Percentiles rank a stretch among this genome's conserved stretches.
These are phyloP conservation scores for Cheiracanthium punctorium DNA, from an alignment of 2,888 invertebrate genomes.

Conservation along the genomic window DNA sequence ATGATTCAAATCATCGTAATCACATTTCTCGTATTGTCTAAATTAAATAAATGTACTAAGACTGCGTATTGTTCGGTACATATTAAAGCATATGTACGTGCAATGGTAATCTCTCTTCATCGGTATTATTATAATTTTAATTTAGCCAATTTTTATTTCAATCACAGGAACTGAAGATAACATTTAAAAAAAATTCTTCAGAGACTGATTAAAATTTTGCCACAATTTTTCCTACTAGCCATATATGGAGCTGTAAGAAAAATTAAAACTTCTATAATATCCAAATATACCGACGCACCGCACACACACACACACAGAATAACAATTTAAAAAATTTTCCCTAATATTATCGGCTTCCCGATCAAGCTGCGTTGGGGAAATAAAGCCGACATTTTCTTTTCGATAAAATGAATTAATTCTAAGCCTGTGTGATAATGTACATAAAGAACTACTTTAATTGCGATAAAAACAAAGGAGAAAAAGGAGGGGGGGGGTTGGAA, in stretches of 20 bases:
- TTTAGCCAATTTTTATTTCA: too few relatives aligned
- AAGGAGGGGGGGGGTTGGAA: not conserved
- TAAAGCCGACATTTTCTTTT: slow-evolving; percentile 10
- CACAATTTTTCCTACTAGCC: too few relatives aligned
- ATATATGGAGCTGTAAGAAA: not conserved
- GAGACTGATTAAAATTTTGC: too few relatives aligned
- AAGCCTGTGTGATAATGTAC: slow-evolving; percentile 13
- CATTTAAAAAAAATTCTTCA: too few relatives aligned
- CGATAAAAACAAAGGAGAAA: slow-evolving; percentile 8
- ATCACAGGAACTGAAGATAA: too few relatives aligned
- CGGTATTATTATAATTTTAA: too few relatives aligned
- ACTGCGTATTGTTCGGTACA: too few relatives aligned
- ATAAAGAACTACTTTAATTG: slow-evolving; percentile 1
- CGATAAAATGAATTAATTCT: slow-evolving; percentile 15
- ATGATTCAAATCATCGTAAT: too few relatives aligned
- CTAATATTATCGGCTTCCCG: slow-evolving; percentile 1
- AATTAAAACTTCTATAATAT: not conserved
- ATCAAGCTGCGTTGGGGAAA: not conserved
- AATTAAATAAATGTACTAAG: too few relatives aligned
- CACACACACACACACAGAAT: not conserved
- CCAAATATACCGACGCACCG: not conserved
- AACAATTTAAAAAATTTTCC: not conserved
- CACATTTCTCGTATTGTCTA: too few relatives aligned
- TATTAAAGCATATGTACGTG: too few relatives aligned
- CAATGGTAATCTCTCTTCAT: too few relatives aligned